Conservation (phyloP, 2,888 invertebrate genomes). For the Oxytorus armatus region DNA sequence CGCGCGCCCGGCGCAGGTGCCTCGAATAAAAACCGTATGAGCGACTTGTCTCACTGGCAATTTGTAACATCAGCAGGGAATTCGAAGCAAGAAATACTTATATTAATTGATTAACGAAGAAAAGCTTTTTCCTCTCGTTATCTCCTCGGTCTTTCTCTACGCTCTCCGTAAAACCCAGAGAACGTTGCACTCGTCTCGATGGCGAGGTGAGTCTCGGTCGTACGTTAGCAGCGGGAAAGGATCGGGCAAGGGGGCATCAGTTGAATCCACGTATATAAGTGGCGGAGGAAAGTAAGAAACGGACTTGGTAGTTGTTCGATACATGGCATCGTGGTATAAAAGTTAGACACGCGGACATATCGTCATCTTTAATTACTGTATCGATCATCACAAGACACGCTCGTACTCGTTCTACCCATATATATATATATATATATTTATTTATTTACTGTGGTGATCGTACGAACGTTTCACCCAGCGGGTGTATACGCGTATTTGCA, state of each 20-base stretch:
- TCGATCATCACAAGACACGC: conserved; percentile 55
- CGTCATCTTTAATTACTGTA: conserved; percentile 70
- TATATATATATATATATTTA: background rate
- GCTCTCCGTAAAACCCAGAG: conserved; percentile 13
- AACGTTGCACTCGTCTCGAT: conserved; percentile 19
- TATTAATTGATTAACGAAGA: conserved; percentile 70
- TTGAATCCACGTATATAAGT: conserved; percentile 50
- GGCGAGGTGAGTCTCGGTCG: conserved; percentile 10
- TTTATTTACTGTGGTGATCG: conserved; percentile 9
- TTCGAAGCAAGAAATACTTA: conserved; percentile 62
- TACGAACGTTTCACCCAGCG: conserved; percentile 40
- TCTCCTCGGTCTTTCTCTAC: conserved; percentile 16
- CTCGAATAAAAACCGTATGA: conserved; percentile 51
- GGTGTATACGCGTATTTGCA: conserved; percentile 51
- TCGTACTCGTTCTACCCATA: conserved; percentile 16
- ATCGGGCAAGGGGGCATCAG: conserved; percentile 17
- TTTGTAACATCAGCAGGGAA: conserved; percentile 65
- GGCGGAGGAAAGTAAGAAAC: conserved; percentile 60
- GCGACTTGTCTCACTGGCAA: conserved; percentile 62
- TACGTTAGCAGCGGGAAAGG: conserved; percentile 40
- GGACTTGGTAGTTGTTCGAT: conserved; percentile 35
- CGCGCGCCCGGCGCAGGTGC: conserved; percentile 17
- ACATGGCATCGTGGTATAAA: conserved; percentile 29
- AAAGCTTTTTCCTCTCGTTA: conserved; percentile 39
- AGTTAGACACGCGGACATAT: conserved; percentile 61